Evolutionary conservation across 2,797 vertebrate species (phyloP).

Genomic region (Sylvia borin): DNA sequence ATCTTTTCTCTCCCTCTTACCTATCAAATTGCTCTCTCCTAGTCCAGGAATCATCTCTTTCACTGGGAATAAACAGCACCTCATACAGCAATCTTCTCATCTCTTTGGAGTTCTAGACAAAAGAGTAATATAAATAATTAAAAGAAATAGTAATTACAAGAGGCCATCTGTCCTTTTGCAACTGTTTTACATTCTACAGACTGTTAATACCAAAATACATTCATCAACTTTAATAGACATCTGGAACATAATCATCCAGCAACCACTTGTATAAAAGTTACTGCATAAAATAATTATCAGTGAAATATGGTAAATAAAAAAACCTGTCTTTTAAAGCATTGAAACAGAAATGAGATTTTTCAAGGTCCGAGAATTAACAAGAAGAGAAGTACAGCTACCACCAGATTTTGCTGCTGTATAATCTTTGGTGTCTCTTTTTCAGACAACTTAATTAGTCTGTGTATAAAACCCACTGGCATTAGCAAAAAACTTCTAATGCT

Average conservation of each 20-base stretch:
- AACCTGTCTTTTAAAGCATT: neutral
- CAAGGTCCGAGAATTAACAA: neutral
- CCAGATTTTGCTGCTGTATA: neutral
- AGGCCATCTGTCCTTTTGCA: constrained; percentile 54
- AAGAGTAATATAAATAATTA: constrained; percentile 35
- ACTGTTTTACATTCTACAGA: neutral
- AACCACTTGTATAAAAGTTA: constrained; percentile 17
- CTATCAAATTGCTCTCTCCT: neutral
- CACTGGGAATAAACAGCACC: neutral
- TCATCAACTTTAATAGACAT: constrained; percentile 39
- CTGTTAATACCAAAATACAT: constrained; percentile 17
- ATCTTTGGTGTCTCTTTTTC: neutral
- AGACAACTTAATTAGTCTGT: constrained; percentile 6
- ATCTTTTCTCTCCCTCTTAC: neutral
- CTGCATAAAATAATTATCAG: constrained; percentile 19
- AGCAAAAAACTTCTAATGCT: neutral
- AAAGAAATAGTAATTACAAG: constrained; percentile 35
- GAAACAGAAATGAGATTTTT: neutral
- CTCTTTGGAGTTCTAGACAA: neutral
- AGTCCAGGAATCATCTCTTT: neutral
- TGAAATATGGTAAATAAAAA: constrained; percentile 35
- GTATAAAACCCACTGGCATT: neutral
- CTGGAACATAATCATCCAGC: constrained; percentile 26
- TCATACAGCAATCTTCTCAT: neutral
- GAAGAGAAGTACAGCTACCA: neutral